Percentiles rank a stretch among this genome's conserved stretches.
Evolutionary conservation across 1,140 invertebrate genomes (phyloP).

Genomic region (Drosophila oshimai): DNA sequence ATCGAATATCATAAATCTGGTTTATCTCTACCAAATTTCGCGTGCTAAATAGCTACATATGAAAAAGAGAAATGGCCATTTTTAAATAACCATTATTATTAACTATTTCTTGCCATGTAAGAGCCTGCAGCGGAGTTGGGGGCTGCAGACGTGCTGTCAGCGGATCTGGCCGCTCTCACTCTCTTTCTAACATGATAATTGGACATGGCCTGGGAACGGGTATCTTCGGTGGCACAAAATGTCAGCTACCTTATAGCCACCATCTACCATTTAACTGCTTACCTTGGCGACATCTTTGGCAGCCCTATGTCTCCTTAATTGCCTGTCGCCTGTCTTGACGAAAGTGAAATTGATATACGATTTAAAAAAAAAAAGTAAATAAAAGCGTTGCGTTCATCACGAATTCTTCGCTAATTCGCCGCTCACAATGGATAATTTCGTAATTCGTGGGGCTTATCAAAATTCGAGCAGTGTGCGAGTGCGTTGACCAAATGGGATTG

Average conservation of each 20-base stretch:
- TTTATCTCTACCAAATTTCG: no score
- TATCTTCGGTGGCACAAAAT: constrained; percentile 14
- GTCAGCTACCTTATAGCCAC: neutral
- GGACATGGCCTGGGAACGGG: constrained; percentile 57
- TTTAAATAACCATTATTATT: no score
- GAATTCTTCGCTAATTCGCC: constrained; percentile 38
- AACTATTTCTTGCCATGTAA: neutral
- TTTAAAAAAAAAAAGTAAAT: neutral
- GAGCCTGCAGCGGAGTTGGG: constrained; percentile 15
- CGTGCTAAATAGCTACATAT: no score
- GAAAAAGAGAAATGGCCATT: no score
- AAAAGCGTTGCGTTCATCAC: constrained; percentile 17
- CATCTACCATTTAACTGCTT: constrained; percentile 9
- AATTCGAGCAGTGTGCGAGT: constrained; percentile 35
- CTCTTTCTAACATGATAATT: constrained; percentile 76
- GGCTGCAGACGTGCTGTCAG: constrained; percentile 40
- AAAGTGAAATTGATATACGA: constrained; percentile 72
- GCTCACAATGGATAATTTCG: constrained; percentile 25
- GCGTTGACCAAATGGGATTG: constrained; percentile 24
- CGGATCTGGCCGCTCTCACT: constrained; percentile 60
- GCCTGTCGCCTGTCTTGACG: constrained; percentile 22
- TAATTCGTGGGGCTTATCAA: constrained; percentile 29
- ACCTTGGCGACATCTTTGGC: constrained; percentile 44
- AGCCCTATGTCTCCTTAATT: constrained; percentile 73
- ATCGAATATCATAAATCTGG: no score